Conservation (phyloP, 2,797 vertebrate genomes). For the Tapirus indicus region DNA sequence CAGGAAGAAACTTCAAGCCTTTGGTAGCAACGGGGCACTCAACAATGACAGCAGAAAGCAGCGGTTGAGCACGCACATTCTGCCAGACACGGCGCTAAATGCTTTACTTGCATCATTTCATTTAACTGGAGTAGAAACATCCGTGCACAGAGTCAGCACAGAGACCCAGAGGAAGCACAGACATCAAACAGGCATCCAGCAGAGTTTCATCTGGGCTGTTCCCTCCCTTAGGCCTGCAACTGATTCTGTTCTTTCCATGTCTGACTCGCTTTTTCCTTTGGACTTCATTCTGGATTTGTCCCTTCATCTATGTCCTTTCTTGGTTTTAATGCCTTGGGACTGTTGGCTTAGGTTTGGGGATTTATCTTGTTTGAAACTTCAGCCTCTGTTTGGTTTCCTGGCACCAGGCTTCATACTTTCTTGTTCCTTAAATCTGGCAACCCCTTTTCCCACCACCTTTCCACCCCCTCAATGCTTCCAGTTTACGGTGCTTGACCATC, state of each 20-base stretch:
- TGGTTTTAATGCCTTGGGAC: neutral
- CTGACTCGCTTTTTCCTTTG: neutral
- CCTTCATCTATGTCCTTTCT: neutral
- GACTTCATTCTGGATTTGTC: neutral
- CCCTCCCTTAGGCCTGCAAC: neutral
- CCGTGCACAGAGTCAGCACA: fast-evolving
- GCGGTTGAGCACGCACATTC: fast-evolving
- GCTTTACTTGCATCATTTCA: neutral
- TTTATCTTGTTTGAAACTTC: neutral
- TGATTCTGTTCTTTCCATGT: neutral
- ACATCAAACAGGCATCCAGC: neutral
- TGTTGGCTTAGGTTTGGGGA: neutral
- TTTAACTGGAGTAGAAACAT: neutral
- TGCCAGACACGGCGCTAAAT: fast-evolving
- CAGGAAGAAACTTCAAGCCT: neutral
- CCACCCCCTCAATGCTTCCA: neutral
- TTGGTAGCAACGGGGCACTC: neutral
- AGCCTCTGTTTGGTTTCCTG: neutral
- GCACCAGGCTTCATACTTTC: neutral
- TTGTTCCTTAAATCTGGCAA: neutral
- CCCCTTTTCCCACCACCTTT: neutral
- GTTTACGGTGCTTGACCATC: neutral
- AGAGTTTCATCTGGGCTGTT: neutral
- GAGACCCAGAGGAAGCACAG: neutral
- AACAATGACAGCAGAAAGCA: neutral